A percentile compares a stretch with the other conserved stretches of the same genome.
phyloP scores from a whole-genome alignment of 2,888 invertebrate species.

The Sturmia bella region DNA sequence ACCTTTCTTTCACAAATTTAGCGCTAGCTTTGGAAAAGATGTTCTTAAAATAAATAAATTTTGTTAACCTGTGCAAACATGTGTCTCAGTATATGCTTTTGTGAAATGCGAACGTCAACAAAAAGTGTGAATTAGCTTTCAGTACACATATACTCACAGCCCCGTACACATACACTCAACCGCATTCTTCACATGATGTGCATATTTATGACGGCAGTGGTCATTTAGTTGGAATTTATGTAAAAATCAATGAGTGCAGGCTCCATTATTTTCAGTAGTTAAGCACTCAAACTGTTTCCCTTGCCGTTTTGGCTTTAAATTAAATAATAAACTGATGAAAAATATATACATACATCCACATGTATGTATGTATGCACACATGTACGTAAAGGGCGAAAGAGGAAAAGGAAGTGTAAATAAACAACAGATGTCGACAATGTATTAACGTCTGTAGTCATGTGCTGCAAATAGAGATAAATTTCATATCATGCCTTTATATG shows the following conservation, averaged over 20 bases:
- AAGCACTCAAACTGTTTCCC: not conserved
- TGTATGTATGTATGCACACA: too few species aligned
- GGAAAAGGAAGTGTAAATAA: slow-evolving; percentile 48
- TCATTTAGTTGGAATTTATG: slow-evolving; percentile 64
- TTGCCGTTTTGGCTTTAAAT: slow-evolving; percentile 28
- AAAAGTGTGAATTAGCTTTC: not conserved
- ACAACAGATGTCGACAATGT: slow-evolving; percentile 57
- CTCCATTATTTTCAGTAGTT: not conserved
- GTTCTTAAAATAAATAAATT: not conserved
- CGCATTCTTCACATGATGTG: slow-evolving; percentile 52
- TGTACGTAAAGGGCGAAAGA: not conserved
- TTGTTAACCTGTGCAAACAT: not conserved
- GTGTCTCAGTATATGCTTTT: not conserved
- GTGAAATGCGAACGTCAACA: not conserved
- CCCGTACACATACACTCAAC: not conserved
- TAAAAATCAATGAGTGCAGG: slow-evolving; percentile 50
- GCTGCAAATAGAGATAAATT: slow-evolving; percentile 35
- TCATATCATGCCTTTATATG: slow-evolving; percentile 39
- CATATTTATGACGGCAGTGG: slow-evolving; percentile 66
- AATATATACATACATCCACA: not conserved
- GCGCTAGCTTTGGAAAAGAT: too few species aligned
- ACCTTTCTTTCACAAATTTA: too few species aligned
- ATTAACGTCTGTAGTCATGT: slow-evolving; percentile 11
- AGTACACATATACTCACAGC: not conserved
- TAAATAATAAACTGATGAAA: slow-evolving; percentile 38